Conservation (phyloP, 35 echinoderm and acorn worm species). For the Ptychodera flava region DNA sequence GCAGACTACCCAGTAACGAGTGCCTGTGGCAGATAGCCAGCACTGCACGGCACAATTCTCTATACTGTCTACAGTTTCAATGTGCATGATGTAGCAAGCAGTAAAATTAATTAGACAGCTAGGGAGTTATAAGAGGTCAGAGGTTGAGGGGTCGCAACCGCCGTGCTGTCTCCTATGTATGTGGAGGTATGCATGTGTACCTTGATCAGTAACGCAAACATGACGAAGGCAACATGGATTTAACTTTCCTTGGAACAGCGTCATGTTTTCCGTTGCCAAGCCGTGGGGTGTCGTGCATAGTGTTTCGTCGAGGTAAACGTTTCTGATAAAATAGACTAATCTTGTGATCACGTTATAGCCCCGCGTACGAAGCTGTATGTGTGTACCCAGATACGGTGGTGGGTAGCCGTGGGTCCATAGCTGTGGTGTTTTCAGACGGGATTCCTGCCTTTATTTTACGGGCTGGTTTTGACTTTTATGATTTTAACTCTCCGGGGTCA, state of each 20-base stretch:
- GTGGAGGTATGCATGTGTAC: no score
- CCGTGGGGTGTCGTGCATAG: constrained; percentile 43
- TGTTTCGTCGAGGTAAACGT: constrained; percentile 38
- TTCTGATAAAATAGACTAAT: background rate
- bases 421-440: background rate
- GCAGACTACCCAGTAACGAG: no score
- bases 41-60: no score
- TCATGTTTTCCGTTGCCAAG: constrained; percentile 33
- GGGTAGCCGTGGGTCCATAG: background rate
- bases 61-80: no score
- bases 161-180: no score
- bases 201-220: no score
- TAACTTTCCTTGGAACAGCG: constrained; percentile 52
- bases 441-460: background rate
- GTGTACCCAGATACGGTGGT: background rate
- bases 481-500: background rate
- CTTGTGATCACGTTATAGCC: background rate
- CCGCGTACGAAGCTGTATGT: background rate
- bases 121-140: no score
- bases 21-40: no score
- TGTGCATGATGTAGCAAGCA: no score
- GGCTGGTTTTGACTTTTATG: background rate
- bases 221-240: no score
- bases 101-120: no score
- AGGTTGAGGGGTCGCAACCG: no score